A percentile compares a stretch with the other conserved stretches of the same genome.
Evolutionary conservation across 92 coral and sea anemone species (phyloP).

Genomic region (Diadumene lineata): DNA sequence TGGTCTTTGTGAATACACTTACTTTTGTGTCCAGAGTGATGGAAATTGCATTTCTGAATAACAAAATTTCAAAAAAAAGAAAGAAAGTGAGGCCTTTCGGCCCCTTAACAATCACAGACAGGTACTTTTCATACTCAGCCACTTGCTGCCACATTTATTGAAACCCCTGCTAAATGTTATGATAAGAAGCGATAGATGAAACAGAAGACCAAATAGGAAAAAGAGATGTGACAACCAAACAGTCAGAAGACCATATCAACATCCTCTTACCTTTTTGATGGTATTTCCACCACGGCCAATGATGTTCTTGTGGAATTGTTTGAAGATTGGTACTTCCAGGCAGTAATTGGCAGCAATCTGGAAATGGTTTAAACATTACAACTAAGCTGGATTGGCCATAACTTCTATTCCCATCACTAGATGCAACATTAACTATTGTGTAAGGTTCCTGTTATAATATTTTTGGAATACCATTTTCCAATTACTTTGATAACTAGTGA

Average conservation of each 20-base stretch:
- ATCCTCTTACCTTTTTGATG: conserved; percentile 82
- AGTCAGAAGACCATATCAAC: too few relatives aligned
- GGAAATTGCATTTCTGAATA: conserved; percentile 4
- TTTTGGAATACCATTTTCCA: too few relatives aligned
- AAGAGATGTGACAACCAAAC: too few relatives aligned
- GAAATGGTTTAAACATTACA: neutral
- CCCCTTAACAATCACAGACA: neutral
- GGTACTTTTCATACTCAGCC: too few relatives aligned
- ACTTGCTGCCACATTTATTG: conserved; percentile 6
- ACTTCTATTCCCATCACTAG: too few relatives aligned
- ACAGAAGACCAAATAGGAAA: too few relatives aligned
- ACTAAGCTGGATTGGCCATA: too few relatives aligned
- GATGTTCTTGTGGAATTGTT: conserved; percentile 96
- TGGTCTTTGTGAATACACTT: conserved; percentile 14
- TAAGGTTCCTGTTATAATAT: too few relatives aligned
- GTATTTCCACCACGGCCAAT: conserved; percentile 97
- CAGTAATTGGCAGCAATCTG: conserved; percentile 90
- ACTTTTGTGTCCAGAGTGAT: conserved; percentile 14
- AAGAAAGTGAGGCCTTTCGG: neutral
- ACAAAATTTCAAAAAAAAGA: neutral
- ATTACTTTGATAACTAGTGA: too few relatives aligned
- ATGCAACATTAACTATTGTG: too few relatives aligned
- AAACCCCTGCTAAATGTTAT: too few relatives aligned
- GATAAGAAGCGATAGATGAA: too few relatives aligned
- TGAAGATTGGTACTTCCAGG: conserved; percentile 90